Base-by-base conservation (phyloP, 2,888 invertebrate species). In the Anaspis maculata region DNA sequence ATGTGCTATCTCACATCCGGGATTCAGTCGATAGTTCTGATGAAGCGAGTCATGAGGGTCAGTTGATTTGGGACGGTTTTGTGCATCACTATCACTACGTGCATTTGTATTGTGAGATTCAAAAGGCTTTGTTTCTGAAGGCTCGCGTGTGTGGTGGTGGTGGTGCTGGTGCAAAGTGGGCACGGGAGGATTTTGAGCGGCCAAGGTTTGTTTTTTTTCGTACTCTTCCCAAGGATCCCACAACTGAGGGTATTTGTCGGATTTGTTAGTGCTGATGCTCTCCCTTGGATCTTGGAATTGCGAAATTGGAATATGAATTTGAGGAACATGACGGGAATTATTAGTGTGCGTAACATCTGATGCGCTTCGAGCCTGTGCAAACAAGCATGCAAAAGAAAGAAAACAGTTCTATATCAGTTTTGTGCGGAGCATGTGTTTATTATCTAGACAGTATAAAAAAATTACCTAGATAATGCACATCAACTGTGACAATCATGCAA, bases 161-260 rank as follows among this genome's bases (percentile, higher is more conserved):
- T n/a, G n/a, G n/a, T n/a, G 9, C 19, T 19, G 19, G 5, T 19
- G 19, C 19, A 19, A 19, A 19, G 19, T 9, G 19, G 24, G 24
- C 19, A 34, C 27, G 28, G 13, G 13, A 25, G 25, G 13, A 7
- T 27, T 13, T 11, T 15, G 16, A 12, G 24, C 7, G 27, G 12
- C 27, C 13, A 19, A 19, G 28, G 34, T 16, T 35, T 52, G 47
- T 33, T 39, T 46, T 40, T 42, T 39, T 44, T 70, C 69, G 61
- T 79, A 82, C 53, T 75, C 70, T 50, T 82, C 76, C 87, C 87
- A 87, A 33, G 85, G 86, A 70, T 87, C 85, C 64, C 64, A 66
- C 50, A 71, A 68, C 45, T 67, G 66, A 43, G 49, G 50, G 42
- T 54, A 54, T 47, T 57, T 45, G 38, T 45, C 49, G 22, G 31